Evolutionary conservation across 2,888 invertebrate species (phyloP).

Genomic region (Tridacna crocea): DNA sequence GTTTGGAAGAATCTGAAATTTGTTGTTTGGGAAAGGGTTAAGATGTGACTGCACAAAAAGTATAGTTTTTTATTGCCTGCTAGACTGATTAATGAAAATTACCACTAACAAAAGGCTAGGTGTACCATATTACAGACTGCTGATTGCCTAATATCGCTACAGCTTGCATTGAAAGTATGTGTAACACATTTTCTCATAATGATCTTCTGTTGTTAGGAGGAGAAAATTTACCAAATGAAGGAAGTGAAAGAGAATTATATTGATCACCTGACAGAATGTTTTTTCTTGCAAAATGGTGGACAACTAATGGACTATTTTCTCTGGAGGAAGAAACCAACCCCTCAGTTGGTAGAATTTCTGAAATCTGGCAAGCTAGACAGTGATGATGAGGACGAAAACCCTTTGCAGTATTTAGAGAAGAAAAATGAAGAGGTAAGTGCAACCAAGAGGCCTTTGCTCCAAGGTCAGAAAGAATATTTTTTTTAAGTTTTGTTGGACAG

Average conservation of each 20-base stretch:
- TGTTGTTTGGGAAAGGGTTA: too few relatives aligned
- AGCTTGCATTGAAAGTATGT: too few relatives aligned
- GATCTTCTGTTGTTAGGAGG: slow-evolving; percentile 27
- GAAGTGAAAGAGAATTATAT: slow-evolving; percentile 82
- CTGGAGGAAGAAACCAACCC: slow-evolving; percentile 92
- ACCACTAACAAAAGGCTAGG: too few relatives aligned
- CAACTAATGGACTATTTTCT: slow-evolving; percentile 94
- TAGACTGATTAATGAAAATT: too few relatives aligned
- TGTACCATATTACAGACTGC: too few relatives aligned
- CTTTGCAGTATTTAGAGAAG: slow-evolving; percentile 53
- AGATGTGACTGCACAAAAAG: too few relatives aligned
- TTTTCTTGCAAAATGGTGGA: slow-evolving; percentile 93
- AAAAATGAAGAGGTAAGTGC: slow-evolving; percentile 21
- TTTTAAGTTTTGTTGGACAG: too few relatives aligned
- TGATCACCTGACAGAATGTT: slow-evolving; percentile 89
- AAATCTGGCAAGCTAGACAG: slow-evolving; percentile 90
- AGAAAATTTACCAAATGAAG: slow-evolving; percentile 75
- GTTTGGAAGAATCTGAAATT: too few relatives aligned
- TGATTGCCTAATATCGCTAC: too few relatives aligned
- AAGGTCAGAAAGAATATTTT: too few relatives aligned
- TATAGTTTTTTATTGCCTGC: too few relatives aligned
- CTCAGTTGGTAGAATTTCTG: slow-evolving; percentile 90
- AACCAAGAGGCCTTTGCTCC: not conserved
- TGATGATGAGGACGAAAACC: slow-evolving; percentile 85
- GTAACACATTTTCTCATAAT: too few relatives aligned